Evolutionary conservation across 2,797 vertebrate species (phyloP).

Genomic region (Heteromormyrus szaboi): DNA sequence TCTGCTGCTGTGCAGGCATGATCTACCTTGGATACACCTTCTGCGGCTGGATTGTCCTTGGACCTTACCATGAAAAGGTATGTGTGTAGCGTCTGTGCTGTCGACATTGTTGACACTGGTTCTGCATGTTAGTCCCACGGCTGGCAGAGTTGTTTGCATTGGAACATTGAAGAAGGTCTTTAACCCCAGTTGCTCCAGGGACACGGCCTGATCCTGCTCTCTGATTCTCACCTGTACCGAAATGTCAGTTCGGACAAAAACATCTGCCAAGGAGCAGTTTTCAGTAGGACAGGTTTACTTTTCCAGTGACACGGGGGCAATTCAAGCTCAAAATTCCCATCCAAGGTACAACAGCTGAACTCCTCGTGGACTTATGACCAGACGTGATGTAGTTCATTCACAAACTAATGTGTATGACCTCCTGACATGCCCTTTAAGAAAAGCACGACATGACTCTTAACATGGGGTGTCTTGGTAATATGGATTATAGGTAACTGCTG

Average conservation of each 20-base stretch:
- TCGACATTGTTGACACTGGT: background rate
- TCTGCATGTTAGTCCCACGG: background rate
- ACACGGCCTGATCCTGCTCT: background rate
- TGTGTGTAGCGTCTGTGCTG: background rate
- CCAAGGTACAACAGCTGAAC: background rate
- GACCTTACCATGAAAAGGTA: slow-evolving; percentile 95
- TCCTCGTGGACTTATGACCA: background rate
- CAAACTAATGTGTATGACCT: background rate
- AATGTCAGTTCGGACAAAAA: background rate
- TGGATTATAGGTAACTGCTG: background rate
- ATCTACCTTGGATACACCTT: slow-evolving; percentile 96
- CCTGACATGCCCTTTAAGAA: background rate
- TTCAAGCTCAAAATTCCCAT: background rate
- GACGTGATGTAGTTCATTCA: background rate
- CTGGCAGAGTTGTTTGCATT: background rate
- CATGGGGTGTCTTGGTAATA: background rate
- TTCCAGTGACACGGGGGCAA: background rate
- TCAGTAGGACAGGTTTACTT: background rate
- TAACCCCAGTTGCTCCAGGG: background rate
- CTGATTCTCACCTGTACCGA: background rate
- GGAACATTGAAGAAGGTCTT: background rate
- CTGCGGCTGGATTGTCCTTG: slow-evolving; percentile 97
- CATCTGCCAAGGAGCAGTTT: background rate
- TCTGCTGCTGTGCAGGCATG: slow-evolving; percentile 96
- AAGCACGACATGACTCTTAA: background rate